Base-by-base conservation (phyloP, 2,113 vertebrate species). In the Merops nubicus region DNA sequence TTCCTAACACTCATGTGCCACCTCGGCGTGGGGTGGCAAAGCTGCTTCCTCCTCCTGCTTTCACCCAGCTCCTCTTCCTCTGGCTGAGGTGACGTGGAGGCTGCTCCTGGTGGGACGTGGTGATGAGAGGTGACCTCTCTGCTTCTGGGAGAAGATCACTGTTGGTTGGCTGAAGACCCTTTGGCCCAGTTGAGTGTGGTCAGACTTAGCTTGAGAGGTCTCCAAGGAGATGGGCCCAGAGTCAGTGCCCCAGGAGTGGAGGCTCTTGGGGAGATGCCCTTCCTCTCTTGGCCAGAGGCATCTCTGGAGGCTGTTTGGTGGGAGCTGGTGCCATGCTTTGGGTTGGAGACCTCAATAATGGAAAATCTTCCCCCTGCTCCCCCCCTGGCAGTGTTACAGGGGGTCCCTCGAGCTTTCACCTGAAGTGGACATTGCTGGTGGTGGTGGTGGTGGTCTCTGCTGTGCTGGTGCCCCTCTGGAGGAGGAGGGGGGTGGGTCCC, bases 291-390 rank as follows among this genome's bases (percentile, higher is more conserved):
- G 38, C 42, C 33, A 13, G 15, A 1, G 25, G 60, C 42, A 12
- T 8, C 84, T 3, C 1, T 1, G 2, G 31, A 22, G 20, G 40
- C 68, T 3, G 0, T 29, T 48, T 5, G 31, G 53, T 15, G 13
- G 67, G 40, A 48, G 45, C n/a, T 36, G 64, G 50, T 67, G 85
- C 72, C 28, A 20, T 19, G 33, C 56, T 64, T 53, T 16, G 17
- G 54, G 3, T 10, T 47, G 60, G 45, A 82, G 56, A 42, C 31
- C 40, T 36, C 15, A 2, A 11, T 7, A 8, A 26, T 20, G 23
- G 26, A 15, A 28, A 59, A 9, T n/a, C 25, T n/a, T 6, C 3
- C 0, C 40, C 40, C 31, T 2, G 2, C 29, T 47, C 6, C 18
- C 6, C 18, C 54, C 36, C 21, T 0, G 1, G 16, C 48, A 6